Base-by-base conservation (phyloP, 2,888 invertebrate species). In the Platycheirus rosarum region DNA sequence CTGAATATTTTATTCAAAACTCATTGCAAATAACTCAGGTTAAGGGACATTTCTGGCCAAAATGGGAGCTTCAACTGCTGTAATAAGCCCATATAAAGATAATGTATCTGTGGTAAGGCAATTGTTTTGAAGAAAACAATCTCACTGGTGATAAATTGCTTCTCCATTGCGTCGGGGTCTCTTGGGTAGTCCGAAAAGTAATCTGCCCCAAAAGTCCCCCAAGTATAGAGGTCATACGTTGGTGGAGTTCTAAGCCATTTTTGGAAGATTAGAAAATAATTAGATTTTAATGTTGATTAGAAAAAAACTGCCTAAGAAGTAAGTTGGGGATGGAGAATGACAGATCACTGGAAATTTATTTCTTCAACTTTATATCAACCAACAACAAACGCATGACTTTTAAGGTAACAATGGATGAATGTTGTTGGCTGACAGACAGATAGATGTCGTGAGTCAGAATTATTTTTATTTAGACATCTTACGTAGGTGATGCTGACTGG, bases 201-300 rank as follows among this genome's bases (percentile, higher is more conserved):
- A 65, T 69, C 32, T 65, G 40, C 14, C 35, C 23, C 29, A 71
- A 71, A 53, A 37, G 66, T 66, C 66, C 71, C 37, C 71, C 48
- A 76, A 77, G 66, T 40, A n/a, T n/a, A 35, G 66, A 82, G 80
- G 80, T 68, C 75, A 55, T 66, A 71, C 80, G 80, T 80, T 76
- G 80, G 80, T 66, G 80, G 71, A 35, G 32, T 42, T 26, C 44
- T 20, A 35, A 44, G 42, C 62, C 70, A 48, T 18, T 62, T 63
- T 79, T 29, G 62, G 63, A 9, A 3, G 32, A 63, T 32, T 40
- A 23, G 49, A 48, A 42, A 66, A 37, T 49, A 55, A 80, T 62
- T 65, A 65, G 68, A 63, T 48, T 37, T 57, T 26, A 26, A 32
- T 18, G 20, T 32, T 53, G 16, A 4, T 2, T 26, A 4, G 29